Evolutionary conservation across 2,113 vertebrate genomes (phyloP).

Genomic region (Lasiurus cinereus): DNA sequence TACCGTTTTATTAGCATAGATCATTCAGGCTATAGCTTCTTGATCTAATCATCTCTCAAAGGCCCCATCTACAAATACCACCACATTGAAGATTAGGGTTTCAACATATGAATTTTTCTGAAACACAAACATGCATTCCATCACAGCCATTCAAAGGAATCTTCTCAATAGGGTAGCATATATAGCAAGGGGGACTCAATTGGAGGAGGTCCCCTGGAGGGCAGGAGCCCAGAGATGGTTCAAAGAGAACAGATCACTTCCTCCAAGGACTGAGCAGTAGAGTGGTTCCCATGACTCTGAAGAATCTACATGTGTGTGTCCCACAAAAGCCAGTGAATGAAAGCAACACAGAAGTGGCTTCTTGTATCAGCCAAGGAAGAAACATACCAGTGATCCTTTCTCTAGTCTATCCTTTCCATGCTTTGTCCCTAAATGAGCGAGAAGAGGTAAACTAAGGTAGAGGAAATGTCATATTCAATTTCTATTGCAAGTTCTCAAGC

Average conservation of each 20-base stretch:
- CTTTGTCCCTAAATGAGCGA: background rate
- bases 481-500: background rate
- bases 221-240: background rate
- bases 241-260: background rate
- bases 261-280: background rate
- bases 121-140: background rate
- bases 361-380: background rate
- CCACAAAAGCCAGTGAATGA: background rate
- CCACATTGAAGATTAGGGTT: background rate
- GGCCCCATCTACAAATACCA: background rate
- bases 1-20: too few species aligned
- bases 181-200: background rate
- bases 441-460: background rate
- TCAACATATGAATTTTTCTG: background rate
- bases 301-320: background rate
- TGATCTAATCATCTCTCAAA: background rate
- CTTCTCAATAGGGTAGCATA: background rate
- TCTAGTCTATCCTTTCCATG: background rate
- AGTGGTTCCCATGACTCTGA: background rate
- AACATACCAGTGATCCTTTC: background rate
- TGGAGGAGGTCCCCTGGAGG: too few species aligned
- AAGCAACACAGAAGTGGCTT: background rate
- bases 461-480: background rate
- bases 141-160: background rate
- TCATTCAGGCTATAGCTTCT: too few species aligned